Percentiles rank a stretch among this genome's conserved stretches.
phyloP scores from a whole-genome alignment of 2,888 invertebrate species.

The Cerastis leucographa region DNA sequence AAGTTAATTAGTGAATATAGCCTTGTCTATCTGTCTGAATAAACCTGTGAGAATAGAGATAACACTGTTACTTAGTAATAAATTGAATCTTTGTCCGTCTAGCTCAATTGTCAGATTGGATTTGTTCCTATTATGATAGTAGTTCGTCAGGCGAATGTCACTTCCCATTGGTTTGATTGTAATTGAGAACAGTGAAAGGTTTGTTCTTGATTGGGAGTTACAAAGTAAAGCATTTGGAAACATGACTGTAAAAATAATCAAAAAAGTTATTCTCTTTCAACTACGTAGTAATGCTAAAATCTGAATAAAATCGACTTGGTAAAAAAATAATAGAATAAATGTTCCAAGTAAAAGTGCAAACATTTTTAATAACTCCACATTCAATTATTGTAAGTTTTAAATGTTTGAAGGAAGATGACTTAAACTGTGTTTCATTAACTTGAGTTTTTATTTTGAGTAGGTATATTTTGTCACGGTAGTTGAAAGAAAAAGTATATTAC shows the following conservation, averaged over 20 bases:
- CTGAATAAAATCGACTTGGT: too few relatives aligned
- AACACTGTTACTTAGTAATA: slow-evolving; percentile 14
- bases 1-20: slow-evolving; percentile 1
- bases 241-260: not conserved
- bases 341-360: too few relatives aligned
- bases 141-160: slow-evolving; percentile 15
- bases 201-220: not conserved
- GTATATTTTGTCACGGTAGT: too few relatives aligned
- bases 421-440: too few relatives aligned
- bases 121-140: slow-evolving; percentile 15
- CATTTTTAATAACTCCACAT: too few relatives aligned
- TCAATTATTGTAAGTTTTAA: too few relatives aligned
- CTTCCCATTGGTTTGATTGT: slow-evolving; percentile 2
- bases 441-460: too few relatives aligned
- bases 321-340: too few relatives aligned
- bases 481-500: too few relatives aligned
- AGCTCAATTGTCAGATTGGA: slow-evolving; percentile 10
- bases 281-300: too few relatives aligned
- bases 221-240: not conserved
- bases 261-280: too few relatives aligned
- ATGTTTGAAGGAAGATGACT: too few relatives aligned
- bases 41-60: slow-evolving; percentile 9
- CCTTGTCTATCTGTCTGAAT: not conserved
- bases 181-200: not conserved
- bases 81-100: slow-evolving; percentile 29